Base-by-base conservation (phyloP, 2,888 invertebrate genomes). In the Coremacera marginata region DNA sequence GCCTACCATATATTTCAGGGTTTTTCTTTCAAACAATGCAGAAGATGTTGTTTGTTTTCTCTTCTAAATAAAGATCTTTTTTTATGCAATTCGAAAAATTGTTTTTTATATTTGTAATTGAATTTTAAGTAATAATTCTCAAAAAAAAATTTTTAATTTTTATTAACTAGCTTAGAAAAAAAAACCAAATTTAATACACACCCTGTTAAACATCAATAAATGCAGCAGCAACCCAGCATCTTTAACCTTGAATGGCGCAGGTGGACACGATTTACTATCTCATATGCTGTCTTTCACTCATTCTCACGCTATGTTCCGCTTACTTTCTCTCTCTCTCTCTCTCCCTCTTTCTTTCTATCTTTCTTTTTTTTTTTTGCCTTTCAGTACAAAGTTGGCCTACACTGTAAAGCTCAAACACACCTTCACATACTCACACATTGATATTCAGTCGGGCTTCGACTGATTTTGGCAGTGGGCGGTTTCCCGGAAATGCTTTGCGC, bases 241-340 rank as follows among this genome's bases (percentile, higher is more conserved):
- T 60, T 9, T 27, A 67, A 67, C 67, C 67, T 67, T 67, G 67
- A 67, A 37, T 37, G 67, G 19, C 60, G 60, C 60, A 60, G 60
- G 60, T 60, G 60, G 25, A 19, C 14, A 60, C 60, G 7, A 60
- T 27, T 25, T 25, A 27, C 60, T 60, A 19, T 19, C 55, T 55
- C 55, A 9, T 3, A 19, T 22, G 19, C 5, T 22, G 3, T 19
- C 55, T 14, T 55, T 22, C 14, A 55, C 22, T 22, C 19, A 55
- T 22, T 7, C 14, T 7, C 44, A 55, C n/a, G n/a, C n/a, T n/a
- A n/a, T n/a, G n/a, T n/a, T n/a, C n/a, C n/a, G n/a, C n/a, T 31
- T 22, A 22, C 55, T 55, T n/a, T 22, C 9, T 55, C 55, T 55
- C 19, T 22, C 22, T 16, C 52, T 55, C 22, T 55, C 55, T 55